These are phyloP conservation scores for Perodicticus potto DNA, from an alignment of 2,797 vertebrate species.

Conservation along the genomic window DNA sequence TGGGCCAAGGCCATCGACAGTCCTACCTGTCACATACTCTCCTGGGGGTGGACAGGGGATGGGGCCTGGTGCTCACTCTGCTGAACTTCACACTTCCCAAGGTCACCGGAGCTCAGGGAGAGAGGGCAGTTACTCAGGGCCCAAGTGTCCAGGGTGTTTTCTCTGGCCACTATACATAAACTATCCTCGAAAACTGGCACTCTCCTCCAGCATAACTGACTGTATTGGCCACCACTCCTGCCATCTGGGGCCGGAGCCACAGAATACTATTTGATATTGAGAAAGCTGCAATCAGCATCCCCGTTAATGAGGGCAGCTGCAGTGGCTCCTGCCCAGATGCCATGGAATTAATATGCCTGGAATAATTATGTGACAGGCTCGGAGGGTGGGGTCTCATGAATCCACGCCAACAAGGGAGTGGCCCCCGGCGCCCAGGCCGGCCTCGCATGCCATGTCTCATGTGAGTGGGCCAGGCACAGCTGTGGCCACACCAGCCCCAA, in stretches of 20 bases:
- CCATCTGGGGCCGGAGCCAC: background rate
- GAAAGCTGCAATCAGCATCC: background rate
- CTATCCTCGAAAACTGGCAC: rapidly evolving
- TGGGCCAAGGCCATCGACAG: too few species aligned
- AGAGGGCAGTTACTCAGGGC: background rate
- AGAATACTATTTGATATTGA: background rate
- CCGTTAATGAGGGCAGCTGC: background rate
- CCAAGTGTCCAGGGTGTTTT: rapidly evolving
- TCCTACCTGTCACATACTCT: background rate
- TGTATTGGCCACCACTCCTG: background rate
- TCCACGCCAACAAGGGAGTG: background rate
- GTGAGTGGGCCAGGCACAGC: background rate
- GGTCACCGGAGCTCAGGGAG: background rate
- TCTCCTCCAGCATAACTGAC: background rate
- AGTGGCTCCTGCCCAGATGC: background rate
- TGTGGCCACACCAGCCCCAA: background rate
- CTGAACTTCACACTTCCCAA: background rate
- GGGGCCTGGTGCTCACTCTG: rapidly evolving
- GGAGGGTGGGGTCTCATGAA: background rate
- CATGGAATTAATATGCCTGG: background rate
- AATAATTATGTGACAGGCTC: background rate
- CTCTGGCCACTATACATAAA: background rate
- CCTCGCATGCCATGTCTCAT: background rate
- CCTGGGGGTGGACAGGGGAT: too few species aligned
- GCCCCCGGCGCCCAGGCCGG: background rate